Percentiles rank a stretch among this genome's conserved stretches.
phyloP scores from a whole-genome alignment of 2,797 vertebrate species.

The Onychomys arenicola region DNA sequence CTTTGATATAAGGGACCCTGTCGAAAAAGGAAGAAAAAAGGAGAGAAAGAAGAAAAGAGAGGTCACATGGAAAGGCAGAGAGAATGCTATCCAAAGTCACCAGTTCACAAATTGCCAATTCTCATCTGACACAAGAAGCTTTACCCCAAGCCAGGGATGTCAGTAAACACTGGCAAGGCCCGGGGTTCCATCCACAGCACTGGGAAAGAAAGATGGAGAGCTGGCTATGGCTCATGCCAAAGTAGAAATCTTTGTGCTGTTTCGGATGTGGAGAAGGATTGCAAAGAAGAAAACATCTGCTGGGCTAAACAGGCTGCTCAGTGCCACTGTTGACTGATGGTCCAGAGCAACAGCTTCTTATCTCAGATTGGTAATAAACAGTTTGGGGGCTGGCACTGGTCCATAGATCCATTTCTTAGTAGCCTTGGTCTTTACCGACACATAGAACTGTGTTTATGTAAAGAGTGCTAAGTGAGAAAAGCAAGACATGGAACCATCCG shows the following conservation, averaged over 20 bases:
- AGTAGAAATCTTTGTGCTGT: neutral
- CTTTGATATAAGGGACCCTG: neutral
- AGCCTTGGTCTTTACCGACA: constrained; percentile 19
- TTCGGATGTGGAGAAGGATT: neutral
- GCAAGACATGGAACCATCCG: neutral
- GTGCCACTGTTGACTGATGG: neutral
- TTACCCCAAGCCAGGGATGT: neutral
- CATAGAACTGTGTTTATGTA: neutral
- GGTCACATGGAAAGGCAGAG: neutral
- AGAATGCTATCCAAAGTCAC: neutral
- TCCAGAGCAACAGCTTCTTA: neutral
- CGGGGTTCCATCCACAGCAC: neutral
- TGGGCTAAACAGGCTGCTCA: neutral
- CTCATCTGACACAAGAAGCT: neutral
- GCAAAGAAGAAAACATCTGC: neutral
- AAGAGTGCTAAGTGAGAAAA: constrained; percentile 14
- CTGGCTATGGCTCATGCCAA: neutral
- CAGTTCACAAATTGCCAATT: neutral
- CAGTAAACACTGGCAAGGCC: neutral
- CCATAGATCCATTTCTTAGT: constrained; percentile 48
- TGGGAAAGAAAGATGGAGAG: neutral
- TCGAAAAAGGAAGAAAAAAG: neutral
- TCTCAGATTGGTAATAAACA: constrained; percentile 46
- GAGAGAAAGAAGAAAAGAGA: neutral
- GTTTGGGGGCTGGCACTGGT: neutral